A percentile compares a stretch with the other conserved stretches of the same genome.
phyloP scores from a whole-genome alignment of 1,140 invertebrate genomes.

The Heliothis virescens region DNA sequence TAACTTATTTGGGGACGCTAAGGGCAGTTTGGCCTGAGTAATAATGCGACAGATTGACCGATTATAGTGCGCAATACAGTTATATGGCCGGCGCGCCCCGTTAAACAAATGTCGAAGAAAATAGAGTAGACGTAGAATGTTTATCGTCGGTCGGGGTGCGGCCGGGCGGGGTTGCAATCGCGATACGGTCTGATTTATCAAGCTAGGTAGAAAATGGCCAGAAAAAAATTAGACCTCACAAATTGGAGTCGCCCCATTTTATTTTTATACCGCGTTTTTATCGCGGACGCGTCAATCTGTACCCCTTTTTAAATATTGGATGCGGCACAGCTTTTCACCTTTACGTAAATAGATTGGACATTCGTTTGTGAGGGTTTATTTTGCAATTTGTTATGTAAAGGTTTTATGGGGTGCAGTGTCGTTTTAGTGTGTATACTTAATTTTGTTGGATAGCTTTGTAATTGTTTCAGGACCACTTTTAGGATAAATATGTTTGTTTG shows the following conservation, averaged over 20 bases:
- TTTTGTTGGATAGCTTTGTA: no score
- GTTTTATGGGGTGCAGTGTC: constrained; percentile 25
- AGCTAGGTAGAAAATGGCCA: constrained; percentile 49
- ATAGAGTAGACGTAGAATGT: constrained; percentile 61
- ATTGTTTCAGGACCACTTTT: not conserved
- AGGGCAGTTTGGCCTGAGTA: constrained; percentile 58
- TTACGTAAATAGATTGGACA: constrained; percentile 36
- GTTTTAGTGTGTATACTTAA: not conserved
- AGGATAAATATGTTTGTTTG: not conserved
- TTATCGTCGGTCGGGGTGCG: constrained; percentile 70
- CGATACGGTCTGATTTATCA: constrained; percentile 75
- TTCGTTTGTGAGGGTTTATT: constrained; percentile 10
- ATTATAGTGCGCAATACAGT: constrained; percentile 71
- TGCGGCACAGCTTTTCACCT: constrained; percentile 42
- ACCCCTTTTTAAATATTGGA: constrained; percentile 47
- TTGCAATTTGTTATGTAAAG: constrained; percentile 16
- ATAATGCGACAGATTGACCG: constrained; percentile 64
- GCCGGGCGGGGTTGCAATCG: constrained; percentile 63
- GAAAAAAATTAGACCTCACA: constrained; percentile 58
- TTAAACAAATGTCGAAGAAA: constrained; percentile 78
- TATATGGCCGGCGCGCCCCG: constrained; percentile 73
- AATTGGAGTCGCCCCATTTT: constrained; percentile 59
- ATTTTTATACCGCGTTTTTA: constrained; percentile 48
- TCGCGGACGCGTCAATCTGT: constrained; percentile 40
- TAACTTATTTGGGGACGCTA: constrained; percentile 69